Conservation (phyloP, 2,113 vertebrate genomes). For the Coturnix japonica region DNA sequence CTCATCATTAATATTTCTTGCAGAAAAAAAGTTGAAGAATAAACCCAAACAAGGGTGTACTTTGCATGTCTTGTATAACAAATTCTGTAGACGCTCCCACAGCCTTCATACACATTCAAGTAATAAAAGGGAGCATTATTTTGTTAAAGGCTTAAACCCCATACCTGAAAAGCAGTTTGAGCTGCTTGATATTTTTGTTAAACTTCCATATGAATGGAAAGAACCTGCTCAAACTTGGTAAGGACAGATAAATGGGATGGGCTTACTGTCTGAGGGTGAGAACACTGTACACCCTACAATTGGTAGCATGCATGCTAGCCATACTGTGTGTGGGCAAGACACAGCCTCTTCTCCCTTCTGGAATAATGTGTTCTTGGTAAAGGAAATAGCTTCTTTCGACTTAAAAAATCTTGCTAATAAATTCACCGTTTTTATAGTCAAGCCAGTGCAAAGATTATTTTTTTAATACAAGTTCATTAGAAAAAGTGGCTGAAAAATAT, state of each 20-base stretch:
- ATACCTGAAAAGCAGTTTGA: background rate
- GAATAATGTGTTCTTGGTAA: conserved; percentile 45
- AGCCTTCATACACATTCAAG: background rate
- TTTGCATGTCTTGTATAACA: background rate
- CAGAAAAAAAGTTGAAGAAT: background rate
- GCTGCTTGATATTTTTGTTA: background rate
- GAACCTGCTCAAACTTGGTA: background rate
- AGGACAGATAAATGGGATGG: background rate
- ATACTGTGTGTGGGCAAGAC: conserved; percentile 62
- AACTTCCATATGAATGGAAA: background rate
- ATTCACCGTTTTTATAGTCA: conserved; percentile 53
- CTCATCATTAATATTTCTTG: background rate
- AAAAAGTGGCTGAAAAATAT: conserved; percentile 11
- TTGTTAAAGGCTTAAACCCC: background rate
- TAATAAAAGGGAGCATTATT: background rate
- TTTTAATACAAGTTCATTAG: background rate
- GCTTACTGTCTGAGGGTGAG: background rate
- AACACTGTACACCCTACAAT: background rate
- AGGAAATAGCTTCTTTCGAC: conserved; percentile 47
- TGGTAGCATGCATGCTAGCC: conserved; percentile 9
- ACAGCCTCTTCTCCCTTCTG: conserved; percentile 61
- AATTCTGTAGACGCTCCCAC: background rate
- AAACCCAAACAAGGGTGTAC: background rate
- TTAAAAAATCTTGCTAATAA: conserved; percentile 53
- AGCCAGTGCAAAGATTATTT: conserved; percentile 48